These are phyloP conservation scores for Diachrysia chrysitis DNA, from an alignment of 2,888 invertebrate genomes.

Conservation along the genomic window DNA sequence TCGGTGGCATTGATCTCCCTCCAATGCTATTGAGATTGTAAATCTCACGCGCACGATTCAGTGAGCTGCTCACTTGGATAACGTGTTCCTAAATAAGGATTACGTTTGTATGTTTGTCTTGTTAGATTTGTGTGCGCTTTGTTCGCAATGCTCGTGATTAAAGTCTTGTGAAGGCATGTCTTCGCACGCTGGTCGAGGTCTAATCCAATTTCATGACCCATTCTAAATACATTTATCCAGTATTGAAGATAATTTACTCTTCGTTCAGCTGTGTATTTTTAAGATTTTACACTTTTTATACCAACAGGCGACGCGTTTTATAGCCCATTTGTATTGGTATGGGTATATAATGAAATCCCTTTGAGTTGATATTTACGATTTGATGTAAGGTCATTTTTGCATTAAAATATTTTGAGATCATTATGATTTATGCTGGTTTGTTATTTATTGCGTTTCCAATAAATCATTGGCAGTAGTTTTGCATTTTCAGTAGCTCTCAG, in stretches of 20 bases:
- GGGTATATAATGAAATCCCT: slow-evolving; percentile 42
- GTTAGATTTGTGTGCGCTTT: slow-evolving; percentile 36
- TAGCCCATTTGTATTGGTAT: slow-evolving; percentile 37
- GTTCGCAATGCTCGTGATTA: slow-evolving; percentile 26
- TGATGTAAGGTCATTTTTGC: slow-evolving; percentile 38
- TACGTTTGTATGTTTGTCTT: slow-evolving; percentile 50
- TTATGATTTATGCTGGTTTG: slow-evolving; percentile 39
- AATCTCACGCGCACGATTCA: slow-evolving; percentile 67
- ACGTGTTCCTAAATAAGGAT: slow-evolving; percentile 45
- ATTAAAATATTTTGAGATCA: slow-evolving; percentile 48
- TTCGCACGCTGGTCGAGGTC: slow-evolving; percentile 9
- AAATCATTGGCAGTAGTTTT: slow-evolving; percentile 32
- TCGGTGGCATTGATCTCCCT: slow-evolving; percentile 75
- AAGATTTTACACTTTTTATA: slow-evolving; percentile 48
- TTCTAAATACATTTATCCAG: slow-evolving; percentile 30
- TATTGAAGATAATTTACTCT: slow-evolving; percentile 47
- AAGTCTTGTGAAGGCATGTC: slow-evolving; percentile 33
- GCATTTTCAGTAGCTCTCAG: slow-evolving; percentile 31
- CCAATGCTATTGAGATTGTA: slow-evolving; percentile 70
- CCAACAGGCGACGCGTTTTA: slow-evolving; percentile 53
- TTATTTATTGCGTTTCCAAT: slow-evolving; percentile 43
- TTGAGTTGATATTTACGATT: slow-evolving; percentile 49
- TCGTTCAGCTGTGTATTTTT: slow-evolving; percentile 42
- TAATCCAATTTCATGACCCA: slow-evolving; percentile 44
- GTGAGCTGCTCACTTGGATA: slow-evolving; percentile 55